Evolutionary conservation across 2,797 vertebrate species (phyloP), one percentile per base, ranked within the genome.

Genomic region (Mus spretus): DNA sequence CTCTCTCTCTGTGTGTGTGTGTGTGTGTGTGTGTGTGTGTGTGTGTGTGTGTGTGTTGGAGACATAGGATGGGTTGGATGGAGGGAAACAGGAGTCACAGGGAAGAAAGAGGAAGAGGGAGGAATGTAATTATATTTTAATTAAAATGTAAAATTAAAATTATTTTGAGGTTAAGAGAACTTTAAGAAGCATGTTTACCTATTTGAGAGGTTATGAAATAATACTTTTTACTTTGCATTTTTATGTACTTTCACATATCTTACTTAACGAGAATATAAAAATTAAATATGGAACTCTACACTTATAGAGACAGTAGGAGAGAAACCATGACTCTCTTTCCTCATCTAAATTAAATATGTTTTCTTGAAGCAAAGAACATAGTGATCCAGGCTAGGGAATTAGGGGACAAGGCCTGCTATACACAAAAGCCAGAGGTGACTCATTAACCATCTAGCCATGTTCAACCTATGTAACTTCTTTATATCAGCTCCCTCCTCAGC

Each of bases 201-300:
- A 84, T 65, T 65, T 20, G 10, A 84, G 82, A 65, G 28, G 40
- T 31, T 34, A 34, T 47, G 13, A 82, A 84, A 84, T 47, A 65
- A 63, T 34, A 34, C 40, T 86, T 53, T 53, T n/a, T 17, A 53
- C 15, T 67, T 10, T 85, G 26, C 6, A 50, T 81, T 75, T 88
- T 90, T 85, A 91, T 6, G 1, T 22, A 79, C n/a, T 79, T 70
- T 59, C 17, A 37, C 55, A 7, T 57, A 2, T 93, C 67, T 72
- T 88, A 93, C 67, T 89, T 93, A 83, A 72, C 7, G 72, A 81
- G 37, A 95, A 1, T 44, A 83, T 17, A 89, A 59, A 91, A 59
- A 28, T 6, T 86, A 17, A 87, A 70, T 59, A 50, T 53, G 26
- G 26, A 17, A 89, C 3, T 93, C 9, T 65, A 34, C 4, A 44